Base-by-base conservation (phyloP, 2,113 vertebrate genomes). In the Ranitomeya imitator region DNA sequence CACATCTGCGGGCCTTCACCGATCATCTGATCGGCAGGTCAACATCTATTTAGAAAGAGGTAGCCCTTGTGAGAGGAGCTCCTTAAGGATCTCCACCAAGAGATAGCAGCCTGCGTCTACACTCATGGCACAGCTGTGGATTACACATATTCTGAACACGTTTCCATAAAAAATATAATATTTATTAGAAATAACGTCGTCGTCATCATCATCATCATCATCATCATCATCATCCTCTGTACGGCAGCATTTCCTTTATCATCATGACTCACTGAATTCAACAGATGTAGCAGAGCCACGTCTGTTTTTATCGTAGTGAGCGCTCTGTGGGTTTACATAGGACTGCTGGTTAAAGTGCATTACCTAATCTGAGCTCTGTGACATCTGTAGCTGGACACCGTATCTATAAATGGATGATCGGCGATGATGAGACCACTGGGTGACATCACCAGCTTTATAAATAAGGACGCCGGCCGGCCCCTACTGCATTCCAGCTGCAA, bases 391-490 rank as follows among this genome's bases (percentile, higher is more conserved):
- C 59, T 18, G 57, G 9, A 11, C 26, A 31, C 57, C 23, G 81
- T 21, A n/a, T n/a, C 45, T 85, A 26, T 67, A 65, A 69, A 31
- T 73, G 61, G 45, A 71, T 26, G 51, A 71, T 63, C 11, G 21
- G 16, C 59, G 63, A 84, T 67, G 61, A 84, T 67, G 61, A 84
- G 63, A 54, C 51, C 13, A 37, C 83, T 18, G 19, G 51, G 52
- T 85, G 83, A 85, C 83, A 85, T 85, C 83, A 85, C 16, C 67
- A 59, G 52, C 3, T n/a, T 83, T 83, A 83, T 52, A 67, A 52
- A 69, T 83, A 83, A 83, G 81, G 63, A 45, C n/a, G 81, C 23
- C 9, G 14, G 3, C 67, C 15, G 51, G 52, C 52, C 67, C 73
- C 23, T 15, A 67, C 83, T 85, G 83, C 83, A 85, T 73, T 67